Percentiles rank a stretch among this genome's conserved stretches.
Evolutionary conservation across 2,888 invertebrate genomes (phyloP).

Genomic region (Prostheceraeus crozeri): DNA sequence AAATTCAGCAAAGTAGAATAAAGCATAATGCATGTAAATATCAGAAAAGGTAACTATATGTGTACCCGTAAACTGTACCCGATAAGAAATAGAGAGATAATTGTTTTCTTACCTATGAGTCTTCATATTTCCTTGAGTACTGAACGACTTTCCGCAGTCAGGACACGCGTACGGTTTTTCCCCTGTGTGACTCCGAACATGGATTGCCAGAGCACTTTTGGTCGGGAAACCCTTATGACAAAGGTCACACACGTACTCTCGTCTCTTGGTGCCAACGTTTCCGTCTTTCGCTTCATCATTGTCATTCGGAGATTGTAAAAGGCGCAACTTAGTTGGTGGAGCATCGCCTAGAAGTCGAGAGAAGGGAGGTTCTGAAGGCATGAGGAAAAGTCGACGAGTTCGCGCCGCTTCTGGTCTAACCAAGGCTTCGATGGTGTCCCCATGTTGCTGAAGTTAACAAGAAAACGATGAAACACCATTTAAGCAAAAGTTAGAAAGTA

Average conservation of each 20-base stretch:
- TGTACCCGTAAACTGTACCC: no score
- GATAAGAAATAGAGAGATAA: no score
- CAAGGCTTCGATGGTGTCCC: conserved; percentile 14
- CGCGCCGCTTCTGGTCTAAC: not conserved
- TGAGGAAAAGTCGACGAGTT: no score
- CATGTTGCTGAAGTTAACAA: conserved; percentile 30
- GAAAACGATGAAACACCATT: no score
- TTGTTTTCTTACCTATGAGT: no score
- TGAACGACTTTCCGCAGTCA: conserved; percentile 26
- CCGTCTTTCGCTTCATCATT: not conserved
- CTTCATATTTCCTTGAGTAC: conserved; percentile 34
- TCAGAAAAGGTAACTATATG: no score
- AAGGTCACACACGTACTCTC: conserved; percentile 7
- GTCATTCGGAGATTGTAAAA: no score
- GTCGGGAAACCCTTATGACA: conserved; percentile 26
- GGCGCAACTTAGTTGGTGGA: no score
- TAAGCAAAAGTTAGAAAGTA: no score
- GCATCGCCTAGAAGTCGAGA: no score
- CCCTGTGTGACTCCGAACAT: conserved; percentile 28
- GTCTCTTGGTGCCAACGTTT: not conserved
- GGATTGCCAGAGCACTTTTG: conserved; percentile 25
- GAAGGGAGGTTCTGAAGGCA: not conserved
- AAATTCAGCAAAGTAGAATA: no score
- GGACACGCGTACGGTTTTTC: conserved; percentile 32
- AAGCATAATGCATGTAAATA: no score